Base-by-base conservation (phyloP, 2,113 vertebrate species). In the Echinops telfairi region DNA sequence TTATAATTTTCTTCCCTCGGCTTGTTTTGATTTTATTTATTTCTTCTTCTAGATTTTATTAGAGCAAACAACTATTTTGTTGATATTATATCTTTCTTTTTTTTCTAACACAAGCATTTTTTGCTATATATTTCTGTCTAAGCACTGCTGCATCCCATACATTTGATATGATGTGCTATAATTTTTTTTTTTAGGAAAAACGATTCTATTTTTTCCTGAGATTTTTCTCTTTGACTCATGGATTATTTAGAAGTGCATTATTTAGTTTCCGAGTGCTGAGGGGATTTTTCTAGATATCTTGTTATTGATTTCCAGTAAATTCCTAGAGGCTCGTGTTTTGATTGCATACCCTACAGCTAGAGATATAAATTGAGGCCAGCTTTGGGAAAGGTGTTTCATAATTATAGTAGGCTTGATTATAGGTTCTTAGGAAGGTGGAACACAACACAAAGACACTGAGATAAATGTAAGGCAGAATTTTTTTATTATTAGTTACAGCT, bases 21-120 rank as follows among this genome's bases (percentile, higher is more conserved):
- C 75, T 93, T 47, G 38, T 17, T 40, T 89, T 94, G 92, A 20
- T 31, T 89, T 80, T 87, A 75, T 60, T 95, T 86, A 73, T 70
- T 33, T 81, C 33, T 33, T 81, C 33, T 79, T 4, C 12, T 12
- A 53, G 12, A 6, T 92, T 94, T 1, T 75, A 71, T 66, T 83
- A 75, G 86, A 68, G 14, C 20, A 66, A 88, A 88, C 87, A 81
- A 14, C 3, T 38, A 47, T 31, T 17, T 66, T 86, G 17, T 47
- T 87, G 8, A 88, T 76, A 84, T 29, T 11, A 81, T 66, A 12
- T 2, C 22, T 78, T 85, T 81, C 8, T 36, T 85, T 90, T 90
- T 79, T 16, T 23, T 25, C 73, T 40, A 88, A 75, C 82, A 27
- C 4, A 68, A 86, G 1, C 7, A 82, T 40, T 78, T 40, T 84